Conservation (phyloP, 2,888 invertebrate species). For the Parthenolecanium corni region DNA sequence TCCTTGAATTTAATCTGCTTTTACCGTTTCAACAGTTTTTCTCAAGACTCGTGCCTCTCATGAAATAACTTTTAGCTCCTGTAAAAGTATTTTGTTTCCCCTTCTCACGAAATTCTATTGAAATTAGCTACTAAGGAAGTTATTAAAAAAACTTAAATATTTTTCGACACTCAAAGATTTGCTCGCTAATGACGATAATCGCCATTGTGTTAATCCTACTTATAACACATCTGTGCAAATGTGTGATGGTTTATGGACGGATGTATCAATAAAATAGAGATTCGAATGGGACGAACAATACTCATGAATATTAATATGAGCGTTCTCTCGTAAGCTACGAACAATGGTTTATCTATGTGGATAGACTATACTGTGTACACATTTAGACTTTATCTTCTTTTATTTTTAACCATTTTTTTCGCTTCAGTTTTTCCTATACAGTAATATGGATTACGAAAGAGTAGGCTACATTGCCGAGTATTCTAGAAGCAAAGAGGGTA, state of each 20-base stretch:
- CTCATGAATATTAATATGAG: slow-evolving; percentile 26
- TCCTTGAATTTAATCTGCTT: no score
- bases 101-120: no score
- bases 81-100: no score
- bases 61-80: no score
- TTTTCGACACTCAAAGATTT: slow-evolving; percentile 1
- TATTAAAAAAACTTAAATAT: background rate
- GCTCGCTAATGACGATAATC: slow-evolving; percentile 5
- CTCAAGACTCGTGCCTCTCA: no score
- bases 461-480: slow-evolving; percentile 7
- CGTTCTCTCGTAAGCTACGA: slow-evolving; percentile 16
- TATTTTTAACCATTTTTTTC: no score
- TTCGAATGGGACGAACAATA: slow-evolving; percentile 18
- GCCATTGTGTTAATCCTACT: slow-evolving; percentile 3
- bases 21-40: no score
- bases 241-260: slow-evolving; percentile 7
- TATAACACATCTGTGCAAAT: slow-evolving; percentile 15
- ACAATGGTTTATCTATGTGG: slow-evolving; percentile 8
- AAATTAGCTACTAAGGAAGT: background rate
- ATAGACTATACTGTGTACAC: no score
- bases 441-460: slow-evolving; percentile 24
- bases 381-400: no score
- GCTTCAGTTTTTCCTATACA: background rate
- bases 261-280: slow-evolving; percentile 23
- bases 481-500: slow-evolving; percentile 13